phyloP scores from a whole-genome alignment of 2,113 vertebrate genomes.

The Gallinago media region DNA sequence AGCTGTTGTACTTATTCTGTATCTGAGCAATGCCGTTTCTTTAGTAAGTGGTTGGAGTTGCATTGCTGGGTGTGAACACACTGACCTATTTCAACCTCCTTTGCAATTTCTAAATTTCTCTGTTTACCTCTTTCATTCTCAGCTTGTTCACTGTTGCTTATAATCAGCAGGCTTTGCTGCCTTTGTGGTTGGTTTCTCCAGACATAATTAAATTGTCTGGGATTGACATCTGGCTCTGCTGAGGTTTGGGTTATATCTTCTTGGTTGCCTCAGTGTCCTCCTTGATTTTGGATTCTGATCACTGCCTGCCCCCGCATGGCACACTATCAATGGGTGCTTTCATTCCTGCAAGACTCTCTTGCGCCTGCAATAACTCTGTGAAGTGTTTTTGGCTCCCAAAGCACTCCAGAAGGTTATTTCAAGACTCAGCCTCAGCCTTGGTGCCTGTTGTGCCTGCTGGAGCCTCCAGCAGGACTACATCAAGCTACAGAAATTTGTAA shows the following conservation, averaged over 20 bases:
- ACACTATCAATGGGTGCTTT: slow-evolving; percentile 29
- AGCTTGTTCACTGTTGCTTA: slow-evolving; percentile 7
- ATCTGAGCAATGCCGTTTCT: not conserved
- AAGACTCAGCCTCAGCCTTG: not conserved
- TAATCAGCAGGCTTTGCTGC: not conserved
- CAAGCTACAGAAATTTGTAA: not conserved
- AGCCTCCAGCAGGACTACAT: not conserved
- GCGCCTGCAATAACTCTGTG: not conserved
- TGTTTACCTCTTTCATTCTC: slow-evolving; percentile 21
- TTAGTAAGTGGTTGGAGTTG: not conserved
- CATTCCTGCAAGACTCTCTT: not conserved
- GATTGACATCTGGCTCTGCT: not conserved
- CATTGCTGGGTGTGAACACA: not conserved
- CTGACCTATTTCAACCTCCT: slow-evolving; percentile 26
- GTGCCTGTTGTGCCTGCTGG: not conserved
- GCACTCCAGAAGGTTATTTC: slow-evolving; percentile 26
- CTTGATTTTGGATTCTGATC: slow-evolving; percentile 37
- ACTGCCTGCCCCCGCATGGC: not conserved
- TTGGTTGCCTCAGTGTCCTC: not conserved
- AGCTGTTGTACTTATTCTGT: not conserved
- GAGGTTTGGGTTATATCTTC: not conserved
- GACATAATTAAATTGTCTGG: not conserved
- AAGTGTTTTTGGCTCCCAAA: slow-evolving; percentile 25
- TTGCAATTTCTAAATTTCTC: slow-evolving; percentile 11
- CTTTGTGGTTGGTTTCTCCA: slow-evolving; percentile 9